Evolutionary conservation across 2,888 invertebrate genomes (phyloP).

Genomic region (Encarsia formosa): DNA sequence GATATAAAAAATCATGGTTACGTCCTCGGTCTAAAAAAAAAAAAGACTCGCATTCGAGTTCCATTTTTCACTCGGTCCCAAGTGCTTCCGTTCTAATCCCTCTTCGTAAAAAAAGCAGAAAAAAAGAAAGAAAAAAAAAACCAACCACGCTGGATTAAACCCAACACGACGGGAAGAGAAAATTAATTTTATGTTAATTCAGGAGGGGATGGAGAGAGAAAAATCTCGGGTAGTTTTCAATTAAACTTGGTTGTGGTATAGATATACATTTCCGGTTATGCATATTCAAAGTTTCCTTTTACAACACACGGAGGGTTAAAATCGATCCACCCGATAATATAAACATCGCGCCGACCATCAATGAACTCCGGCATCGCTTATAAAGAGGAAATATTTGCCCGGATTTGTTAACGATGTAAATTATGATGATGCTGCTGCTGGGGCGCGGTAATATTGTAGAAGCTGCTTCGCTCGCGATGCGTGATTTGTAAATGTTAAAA

Average conservation of each 20-base stretch:
- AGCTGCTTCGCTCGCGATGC: neutral
- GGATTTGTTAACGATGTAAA: slow-evolving; percentile 13
- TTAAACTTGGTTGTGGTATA: slow-evolving; percentile 13
- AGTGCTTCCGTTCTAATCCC: neutral
- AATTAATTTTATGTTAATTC: slow-evolving; percentile 24
- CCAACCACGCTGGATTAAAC: slow-evolving; percentile 9
- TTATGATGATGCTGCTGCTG: slow-evolving; percentile 1
- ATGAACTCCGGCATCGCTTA: slow-evolving; percentile 2
- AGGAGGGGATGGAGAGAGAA: neutral
- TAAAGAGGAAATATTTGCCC: slow-evolving; percentile 13
- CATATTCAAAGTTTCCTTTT: slow-evolving; percentile 18
- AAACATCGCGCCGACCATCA: neutral
- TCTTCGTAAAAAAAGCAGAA: too few relatives aligned
- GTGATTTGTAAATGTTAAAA: neutral
- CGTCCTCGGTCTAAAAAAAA: too few relatives aligned
- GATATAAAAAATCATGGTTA: too few relatives aligned
- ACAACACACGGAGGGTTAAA: slow-evolving; percentile 1
- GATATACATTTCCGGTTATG: slow-evolving; percentile 12
- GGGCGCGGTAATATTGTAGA: neutral
- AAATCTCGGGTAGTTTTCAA: slow-evolving; percentile 12
- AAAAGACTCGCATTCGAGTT: slow-evolving; percentile 19
- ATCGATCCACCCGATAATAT: slow-evolving; percentile 14
- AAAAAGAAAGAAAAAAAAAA: too few relatives aligned
- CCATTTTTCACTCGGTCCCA: slow-evolving; percentile 2
- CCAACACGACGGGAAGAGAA: slow-evolving; percentile 13